A percentile compares a stretch with the other conserved stretches of the same genome.
Evolutionary conservation across 2,113 vertebrate genomes (phyloP).

Genomic region (Rhineura floridana): DNA sequence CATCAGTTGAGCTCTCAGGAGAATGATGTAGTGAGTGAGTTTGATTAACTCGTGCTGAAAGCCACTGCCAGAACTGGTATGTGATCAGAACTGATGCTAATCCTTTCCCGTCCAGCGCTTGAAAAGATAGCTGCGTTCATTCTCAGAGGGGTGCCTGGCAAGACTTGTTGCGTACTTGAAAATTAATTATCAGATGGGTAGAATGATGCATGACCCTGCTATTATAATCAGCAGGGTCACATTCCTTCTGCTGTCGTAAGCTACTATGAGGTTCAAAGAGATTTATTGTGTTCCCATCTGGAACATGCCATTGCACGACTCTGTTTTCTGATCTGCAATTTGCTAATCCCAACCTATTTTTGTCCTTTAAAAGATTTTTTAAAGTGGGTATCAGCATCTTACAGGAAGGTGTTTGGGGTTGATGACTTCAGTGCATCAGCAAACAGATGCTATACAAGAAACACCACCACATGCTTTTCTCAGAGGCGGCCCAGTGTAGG

Average conservation of each 20-base stretch:
- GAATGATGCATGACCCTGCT: slow-evolving; percentile 36
- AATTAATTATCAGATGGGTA: slow-evolving; percentile 69
- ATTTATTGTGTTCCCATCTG: slow-evolving; percentile 47
- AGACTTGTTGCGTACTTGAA: slow-evolving; percentile 46
- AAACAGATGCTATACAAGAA: background rate
- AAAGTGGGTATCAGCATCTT: background rate
- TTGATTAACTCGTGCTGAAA: slow-evolving; percentile 37
- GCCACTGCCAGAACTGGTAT: accelerated
- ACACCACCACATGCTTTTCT: background rate
- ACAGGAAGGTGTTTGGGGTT: background rate
- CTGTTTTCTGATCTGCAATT: accelerated
- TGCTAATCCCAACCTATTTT: slow-evolving; percentile 1
- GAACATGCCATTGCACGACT: slow-evolving; percentile 11
- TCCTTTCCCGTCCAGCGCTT: background rate
- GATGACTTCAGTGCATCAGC: background rate
- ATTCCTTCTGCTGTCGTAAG: slow-evolving; percentile 39
- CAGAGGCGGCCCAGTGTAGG: background rate
- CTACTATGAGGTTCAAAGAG: slow-evolving; percentile 18
- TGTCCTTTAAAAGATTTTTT: background rate
- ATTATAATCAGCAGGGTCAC: slow-evolving; percentile 62
- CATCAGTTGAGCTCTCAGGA: background rate
- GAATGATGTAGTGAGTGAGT: background rate
- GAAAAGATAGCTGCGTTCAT: slow-evolving; percentile 17
- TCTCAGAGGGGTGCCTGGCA: background rate
- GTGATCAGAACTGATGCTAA: slow-evolving; percentile 55